These are phyloP conservation scores for Parauchenoglanis punctatus DNA, from an alignment of 2,797 vertebrate species.

Conservation along the genomic window DNA sequence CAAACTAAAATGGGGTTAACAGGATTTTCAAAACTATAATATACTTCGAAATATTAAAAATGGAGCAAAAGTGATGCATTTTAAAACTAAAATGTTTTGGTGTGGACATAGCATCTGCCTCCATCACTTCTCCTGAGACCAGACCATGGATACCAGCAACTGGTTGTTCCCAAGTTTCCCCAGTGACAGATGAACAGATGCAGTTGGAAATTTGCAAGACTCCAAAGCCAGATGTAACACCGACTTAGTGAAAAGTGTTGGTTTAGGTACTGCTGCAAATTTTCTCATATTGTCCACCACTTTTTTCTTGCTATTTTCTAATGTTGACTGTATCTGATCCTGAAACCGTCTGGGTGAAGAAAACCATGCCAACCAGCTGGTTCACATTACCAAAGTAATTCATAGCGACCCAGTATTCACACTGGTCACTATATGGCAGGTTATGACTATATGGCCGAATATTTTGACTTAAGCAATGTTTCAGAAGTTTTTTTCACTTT, in stretches of 20 bases:
- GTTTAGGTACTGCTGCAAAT: background rate
- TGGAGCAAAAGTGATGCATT: too few species aligned
- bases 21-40: too few species aligned
- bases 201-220: background rate
- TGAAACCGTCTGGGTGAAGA: background rate
- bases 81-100: too few species aligned
- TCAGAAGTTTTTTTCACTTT: background rate
- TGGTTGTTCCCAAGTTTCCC: background rate
- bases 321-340: background rate
- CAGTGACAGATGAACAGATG: background rate
- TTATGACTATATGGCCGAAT: background rate
- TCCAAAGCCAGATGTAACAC: background rate
- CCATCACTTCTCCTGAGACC: background rate
- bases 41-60: too few species aligned
- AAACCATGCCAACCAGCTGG: background rate
- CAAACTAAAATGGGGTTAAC: too few species aligned
- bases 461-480: background rate
- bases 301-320: background rate
- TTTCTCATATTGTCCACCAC: background rate
- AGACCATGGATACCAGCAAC: background rate
- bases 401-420: background rate
- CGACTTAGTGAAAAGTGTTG: background rate
- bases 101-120: background rate
- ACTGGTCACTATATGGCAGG: background rate
- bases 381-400: background rate